These are phyloP conservation scores for Remorina albescens DNA, from an alignment of 2,797 vertebrate species.

Conservation along the genomic window DNA sequence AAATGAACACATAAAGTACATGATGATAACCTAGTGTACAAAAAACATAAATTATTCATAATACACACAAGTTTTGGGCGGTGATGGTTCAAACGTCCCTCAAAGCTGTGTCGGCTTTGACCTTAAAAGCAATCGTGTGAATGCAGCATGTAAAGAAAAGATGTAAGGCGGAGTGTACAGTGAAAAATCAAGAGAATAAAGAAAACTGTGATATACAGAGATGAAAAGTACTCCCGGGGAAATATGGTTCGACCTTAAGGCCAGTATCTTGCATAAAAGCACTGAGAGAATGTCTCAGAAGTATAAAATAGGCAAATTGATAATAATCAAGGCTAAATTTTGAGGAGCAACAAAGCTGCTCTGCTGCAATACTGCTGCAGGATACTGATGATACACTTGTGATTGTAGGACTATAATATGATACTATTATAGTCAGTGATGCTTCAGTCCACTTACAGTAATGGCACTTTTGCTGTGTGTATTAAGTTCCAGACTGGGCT, in stretches of 20 bases:
- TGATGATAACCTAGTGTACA: not conserved
- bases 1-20: not conserved
- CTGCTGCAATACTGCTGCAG: not conserved
- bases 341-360: not conserved
- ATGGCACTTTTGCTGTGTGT: not conserved
- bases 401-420: not conserved
- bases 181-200: not conserved
- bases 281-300: not conserved
- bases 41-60: not conserved
- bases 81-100: not conserved
- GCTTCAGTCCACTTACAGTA: not conserved
- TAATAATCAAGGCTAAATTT: slow-evolving; percentile 17
- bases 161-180: not conserved
- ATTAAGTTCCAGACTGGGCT: not conserved
- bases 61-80: not conserved
- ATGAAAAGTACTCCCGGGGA: not conserved
- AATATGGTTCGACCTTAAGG: not conserved
- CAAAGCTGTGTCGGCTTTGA: not conserved
- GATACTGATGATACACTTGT: not conserved
- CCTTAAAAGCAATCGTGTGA: not conserved
- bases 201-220: not conserved
- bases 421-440: not conserved
- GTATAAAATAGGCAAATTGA: not conserved
- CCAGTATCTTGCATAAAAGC: not conserved
- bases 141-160: not conserved